Percentiles rank a stretch among this genome's conserved stretches.
These are phyloP conservation scores for Camptogramma bilineatum DNA, from an alignment of 2,888 invertebrate genomes.

Conservation along the genomic window DNA sequence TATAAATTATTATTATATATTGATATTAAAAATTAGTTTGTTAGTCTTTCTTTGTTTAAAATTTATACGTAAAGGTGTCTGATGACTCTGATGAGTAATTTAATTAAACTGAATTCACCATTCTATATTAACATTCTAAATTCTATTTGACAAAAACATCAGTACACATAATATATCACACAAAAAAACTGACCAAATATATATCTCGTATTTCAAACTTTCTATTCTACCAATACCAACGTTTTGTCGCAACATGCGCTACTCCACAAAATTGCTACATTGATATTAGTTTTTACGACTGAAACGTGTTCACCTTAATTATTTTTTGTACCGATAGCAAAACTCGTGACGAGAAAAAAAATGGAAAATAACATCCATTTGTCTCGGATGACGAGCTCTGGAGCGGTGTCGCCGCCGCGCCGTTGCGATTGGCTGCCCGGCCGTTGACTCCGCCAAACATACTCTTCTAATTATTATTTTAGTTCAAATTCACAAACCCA, in stretches of 20 bases:
- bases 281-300: constrained; percentile 42
- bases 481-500: constrained; percentile 35
- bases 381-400: constrained; percentile 71
- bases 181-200: neutral
- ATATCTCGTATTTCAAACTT: neutral
- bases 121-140: no score
- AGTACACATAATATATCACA: neutral
- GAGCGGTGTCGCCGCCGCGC: constrained; percentile 48
- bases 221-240: constrained; percentile 1
- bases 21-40: no score
- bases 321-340: constrained; percentile 51
- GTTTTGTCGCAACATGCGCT: constrained; percentile 11
- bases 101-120: no score
- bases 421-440: constrained; percentile 68
- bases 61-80: no score
- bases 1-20: no score
- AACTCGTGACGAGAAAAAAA: constrained; percentile 63
- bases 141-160: no score
- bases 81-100: no score
- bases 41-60: no score
- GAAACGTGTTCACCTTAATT: constrained; percentile 44
- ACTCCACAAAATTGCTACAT: constrained; percentile 30
- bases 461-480: constrained; percentile 58
- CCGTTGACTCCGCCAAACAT: constrained; percentile 67
- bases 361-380: constrained; percentile 66